Evolutionary conservation across 1,140 invertebrate species (phyloP), one percentile per base, ranked within the genome.

Genomic region (Pararge aegeria): DNA sequence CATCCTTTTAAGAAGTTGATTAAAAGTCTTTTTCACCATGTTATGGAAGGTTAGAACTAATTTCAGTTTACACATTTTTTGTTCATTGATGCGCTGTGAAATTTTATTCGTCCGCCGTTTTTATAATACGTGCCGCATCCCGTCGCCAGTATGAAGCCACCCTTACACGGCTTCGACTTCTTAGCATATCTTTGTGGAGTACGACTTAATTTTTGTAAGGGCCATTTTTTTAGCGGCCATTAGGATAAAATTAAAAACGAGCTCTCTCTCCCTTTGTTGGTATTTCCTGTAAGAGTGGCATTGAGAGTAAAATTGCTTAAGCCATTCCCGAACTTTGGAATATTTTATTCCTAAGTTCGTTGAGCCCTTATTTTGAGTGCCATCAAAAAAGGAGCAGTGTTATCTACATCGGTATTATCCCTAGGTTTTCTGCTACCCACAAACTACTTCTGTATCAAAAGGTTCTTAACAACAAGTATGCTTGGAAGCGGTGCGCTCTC

Each of bases 141-240:
- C 30, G 10, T n/a, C 0, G 12, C 1, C 30, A 34, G 30, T 34
- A 12, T 34, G 30, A 34, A 34, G 49, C 42, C 34, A 48, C 64
- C 53, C 27, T 66, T 57, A 42, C 29, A 24, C 38, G 15, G 50
- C 61, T 66, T 74, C 65, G 52, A 61, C 53, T 55, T 67, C 61
- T 77, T 73, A 66, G 63, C 68, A 70, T 71, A 68, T 61, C 59
- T 59, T 58, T 53, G 48, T 27, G 52, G 70, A 59, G 60, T 64
- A 64, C 34, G 64, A 58, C 67, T 74, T 76, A 70, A 76, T 76
- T 76, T 76, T 69, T 67, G 57, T 68, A 55, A 59, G 46, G 61
- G 53, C 67, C 68, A 71, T 75, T 70, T 60, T 64, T 66, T 70
- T 65, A 19, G 53, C 29, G 44, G 27, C 48, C 57, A 61, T 68